Percentiles rank a stretch among this genome's conserved stretches.
These are phyloP conservation scores for Hepsetus odoe DNA, from an alignment of 2,113 vertebrate species.

Conservation along the genomic window DNA sequence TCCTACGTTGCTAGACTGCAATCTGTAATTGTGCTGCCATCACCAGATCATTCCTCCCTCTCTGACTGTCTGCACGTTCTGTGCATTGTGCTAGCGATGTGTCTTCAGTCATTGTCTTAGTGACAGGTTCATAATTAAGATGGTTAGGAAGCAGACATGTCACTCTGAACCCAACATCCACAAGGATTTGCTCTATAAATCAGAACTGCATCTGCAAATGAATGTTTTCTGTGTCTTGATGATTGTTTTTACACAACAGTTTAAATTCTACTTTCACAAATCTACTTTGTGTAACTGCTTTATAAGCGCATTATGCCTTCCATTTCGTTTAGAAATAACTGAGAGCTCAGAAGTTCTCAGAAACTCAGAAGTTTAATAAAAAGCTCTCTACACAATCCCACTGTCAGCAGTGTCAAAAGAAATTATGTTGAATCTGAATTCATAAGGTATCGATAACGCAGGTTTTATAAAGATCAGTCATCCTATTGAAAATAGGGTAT, in stretches of 20 bases:
- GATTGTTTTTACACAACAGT: background rate
- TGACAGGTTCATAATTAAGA: slow-evolving; percentile 43
- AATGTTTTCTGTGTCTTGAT: background rate
- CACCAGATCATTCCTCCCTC: background rate
- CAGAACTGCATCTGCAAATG: background rate
- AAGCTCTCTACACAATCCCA: background rate
- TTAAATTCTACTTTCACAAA: background rate
- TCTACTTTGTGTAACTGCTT: background rate
- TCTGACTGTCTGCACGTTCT: background rate
- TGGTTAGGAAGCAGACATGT: slow-evolving; percentile 4
- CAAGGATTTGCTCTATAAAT: slow-evolving; percentile 8
- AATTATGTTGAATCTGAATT: no score
- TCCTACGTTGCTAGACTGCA: background rate
- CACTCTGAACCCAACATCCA: background rate
- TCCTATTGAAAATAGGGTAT: no score
- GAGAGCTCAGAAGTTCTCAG: no score
- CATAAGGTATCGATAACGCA: no score
- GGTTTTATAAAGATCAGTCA: no score
- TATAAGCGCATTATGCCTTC: no score
- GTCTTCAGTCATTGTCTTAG: background rate
- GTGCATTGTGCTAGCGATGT: slow-evolving; percentile 1
- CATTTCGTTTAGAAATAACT: no score
- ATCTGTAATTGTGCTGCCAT: slow-evolving; percentile 6
- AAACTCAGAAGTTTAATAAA: no score
- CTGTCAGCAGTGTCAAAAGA: no score